Evolutionary conservation across 2,113 vertebrate genomes (phyloP).

Genomic region (Ellobius talpinus): DNA sequence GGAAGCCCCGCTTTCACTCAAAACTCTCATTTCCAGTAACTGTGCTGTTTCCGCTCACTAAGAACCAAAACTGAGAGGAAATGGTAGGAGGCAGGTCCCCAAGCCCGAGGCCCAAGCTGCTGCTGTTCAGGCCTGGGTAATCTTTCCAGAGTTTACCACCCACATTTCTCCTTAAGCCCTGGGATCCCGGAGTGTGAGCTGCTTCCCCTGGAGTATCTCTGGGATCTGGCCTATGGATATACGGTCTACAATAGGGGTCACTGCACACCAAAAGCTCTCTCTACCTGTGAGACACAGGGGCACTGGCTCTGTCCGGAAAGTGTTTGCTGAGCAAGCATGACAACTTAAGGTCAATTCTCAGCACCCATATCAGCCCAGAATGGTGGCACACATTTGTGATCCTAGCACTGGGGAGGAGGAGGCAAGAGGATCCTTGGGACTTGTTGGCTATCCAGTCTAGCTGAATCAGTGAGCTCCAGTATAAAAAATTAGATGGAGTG

Average conservation of each 20-base stretch:
- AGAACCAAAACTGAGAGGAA: constrained; percentile 67
- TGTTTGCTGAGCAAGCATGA: neutral
- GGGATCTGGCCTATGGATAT: neutral
- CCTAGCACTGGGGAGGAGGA: neutral
- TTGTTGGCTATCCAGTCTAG: neutral
- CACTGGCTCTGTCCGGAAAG: neutral
- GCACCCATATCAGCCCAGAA: neutral
- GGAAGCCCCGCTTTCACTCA: constrained; percentile 5
- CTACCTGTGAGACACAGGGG: neutral
- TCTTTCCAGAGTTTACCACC: neutral
- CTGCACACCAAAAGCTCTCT: neutral
- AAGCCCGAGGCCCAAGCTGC: rapidly evolving
- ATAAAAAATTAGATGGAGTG: neutral
- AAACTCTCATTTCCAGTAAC: constrained; percentile 79
- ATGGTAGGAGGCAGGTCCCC: constrained; percentile 67
- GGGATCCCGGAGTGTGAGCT: neutral
- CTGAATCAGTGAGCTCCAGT: no score
- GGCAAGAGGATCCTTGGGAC: neutral
- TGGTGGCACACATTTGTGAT: neutral
- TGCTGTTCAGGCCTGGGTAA: neutral
- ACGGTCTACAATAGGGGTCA: no score
- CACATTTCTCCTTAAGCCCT: neutral
- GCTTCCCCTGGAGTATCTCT: neutral
- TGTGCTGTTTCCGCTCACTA: constrained; percentile 56
- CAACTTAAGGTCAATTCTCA: neutral